Evolutionary conservation across 2,888 invertebrate species (phyloP).

Genomic region (Drosophila diplacantha): DNA sequence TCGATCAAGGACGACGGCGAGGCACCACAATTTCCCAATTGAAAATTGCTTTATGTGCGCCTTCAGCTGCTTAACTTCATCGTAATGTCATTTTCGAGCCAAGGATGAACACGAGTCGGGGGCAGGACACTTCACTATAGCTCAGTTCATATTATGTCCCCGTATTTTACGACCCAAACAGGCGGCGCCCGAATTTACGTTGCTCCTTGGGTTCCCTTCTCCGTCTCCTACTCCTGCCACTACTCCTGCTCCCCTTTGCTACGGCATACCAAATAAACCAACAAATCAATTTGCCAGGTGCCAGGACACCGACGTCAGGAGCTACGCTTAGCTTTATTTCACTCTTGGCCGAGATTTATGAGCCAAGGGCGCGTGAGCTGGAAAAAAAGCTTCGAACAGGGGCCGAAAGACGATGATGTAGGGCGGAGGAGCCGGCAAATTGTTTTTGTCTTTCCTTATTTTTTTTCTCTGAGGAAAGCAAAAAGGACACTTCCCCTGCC

Average conservation of each 20-base stretch:
- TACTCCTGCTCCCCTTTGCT: constrained; percentile 19
- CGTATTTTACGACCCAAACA: constrained; percentile 72
- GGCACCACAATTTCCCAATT: constrained; percentile 50
- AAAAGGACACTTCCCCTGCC: constrained; percentile 27
- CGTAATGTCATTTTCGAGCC: constrained; percentile 65
- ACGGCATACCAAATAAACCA: constrained; percentile 63
- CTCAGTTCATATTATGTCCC: constrained; percentile 45
- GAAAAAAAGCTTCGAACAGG: constrained; percentile 49
- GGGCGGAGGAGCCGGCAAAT: constrained; percentile 50
- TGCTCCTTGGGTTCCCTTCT: constrained; percentile 20
- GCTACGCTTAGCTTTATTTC: constrained; percentile 71
- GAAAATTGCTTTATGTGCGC: constrained; percentile 68
- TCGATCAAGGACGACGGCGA: constrained; percentile 49
- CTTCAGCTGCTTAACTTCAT: constrained; percentile 60
- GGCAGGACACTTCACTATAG: constrained; percentile 59
- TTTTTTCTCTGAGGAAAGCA: constrained; percentile 22
- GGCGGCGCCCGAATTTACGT: constrained; percentile 56
- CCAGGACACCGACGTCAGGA: constrained; percentile 45
- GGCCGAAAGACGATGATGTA: constrained; percentile 14
- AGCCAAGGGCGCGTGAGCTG: constrained; percentile 68
- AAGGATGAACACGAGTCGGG: constrained; percentile 3
- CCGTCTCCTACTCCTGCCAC: constrained; percentile 7
- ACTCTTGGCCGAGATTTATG: constrained; percentile 71
- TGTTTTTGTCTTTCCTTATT: constrained; percentile 57
- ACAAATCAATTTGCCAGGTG: constrained; percentile 71